Percentiles rank a stretch among this genome's conserved stretches.
Evolutionary conservation across 2,888 invertebrate species (phyloP).

Genomic region (Subacronicta megacephala): DNA sequence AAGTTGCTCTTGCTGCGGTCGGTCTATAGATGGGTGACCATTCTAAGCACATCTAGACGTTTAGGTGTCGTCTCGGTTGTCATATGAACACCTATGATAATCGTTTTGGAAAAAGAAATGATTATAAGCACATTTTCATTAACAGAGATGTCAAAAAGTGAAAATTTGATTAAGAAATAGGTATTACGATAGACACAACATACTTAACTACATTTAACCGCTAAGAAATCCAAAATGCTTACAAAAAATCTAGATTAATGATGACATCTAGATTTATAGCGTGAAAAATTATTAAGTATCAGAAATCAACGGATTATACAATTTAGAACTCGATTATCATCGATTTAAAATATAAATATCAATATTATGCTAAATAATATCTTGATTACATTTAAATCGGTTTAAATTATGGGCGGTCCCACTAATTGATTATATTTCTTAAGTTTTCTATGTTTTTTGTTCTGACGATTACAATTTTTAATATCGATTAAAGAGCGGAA

Average conservation of each 20-base stretch:
- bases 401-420: slow-evolving; percentile 62
- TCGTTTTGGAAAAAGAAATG: background rate
- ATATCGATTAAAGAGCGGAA: slow-evolving; percentile 45
- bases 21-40: no score
- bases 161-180: no score
- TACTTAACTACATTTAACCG: slow-evolving; percentile 1
- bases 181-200: no score
- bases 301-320: slow-evolving; percentile 38
- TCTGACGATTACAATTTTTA: slow-evolving; percentile 46
- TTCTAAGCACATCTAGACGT: no score
- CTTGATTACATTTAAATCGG: slow-evolving; percentile 68
- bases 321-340: slow-evolving; percentile 46
- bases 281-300: slow-evolving; percentile 52
- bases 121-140: no score
- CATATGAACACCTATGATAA: no score
- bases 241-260: slow-evolving; percentile 23
- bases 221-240: slow-evolving; percentile 19
- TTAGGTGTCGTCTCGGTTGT: no score
- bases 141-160: no score
- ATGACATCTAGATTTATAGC: slow-evolving; percentile 33
- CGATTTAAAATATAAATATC: slow-evolving; percentile 67
- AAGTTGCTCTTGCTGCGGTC: no score
- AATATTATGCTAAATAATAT: slow-evolving; percentile 66
- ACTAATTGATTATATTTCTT: slow-evolving; percentile 60
- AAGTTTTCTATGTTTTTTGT: slow-evolving; percentile 44